phyloP scores from a whole-genome alignment of 2,888 invertebrate species.

The Nomada lathburiana region DNA sequence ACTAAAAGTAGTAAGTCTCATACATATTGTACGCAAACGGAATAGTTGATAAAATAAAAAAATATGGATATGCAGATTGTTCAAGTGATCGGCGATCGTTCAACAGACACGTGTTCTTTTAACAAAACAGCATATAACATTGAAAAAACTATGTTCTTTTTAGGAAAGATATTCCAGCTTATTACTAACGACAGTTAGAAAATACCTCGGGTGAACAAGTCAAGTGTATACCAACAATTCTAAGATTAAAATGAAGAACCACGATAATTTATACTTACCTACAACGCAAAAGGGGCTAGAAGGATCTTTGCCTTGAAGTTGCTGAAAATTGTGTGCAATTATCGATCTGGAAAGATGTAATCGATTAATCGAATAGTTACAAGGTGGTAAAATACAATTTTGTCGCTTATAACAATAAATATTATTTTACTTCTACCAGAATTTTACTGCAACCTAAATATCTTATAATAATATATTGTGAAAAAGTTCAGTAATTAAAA shows the following conservation, averaged over 20 bases:
- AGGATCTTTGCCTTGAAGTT: slow-evolving; percentile 23
- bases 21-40: not conserved
- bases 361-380: slow-evolving; percentile 17
- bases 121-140: not conserved
- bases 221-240: not conserved
- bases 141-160: not conserved
- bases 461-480: not conserved
- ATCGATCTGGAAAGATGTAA: slow-evolving; percentile 7
- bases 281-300: slow-evolving; percentile 5
- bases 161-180: not conserved
- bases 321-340: not conserved
- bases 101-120: slow-evolving; percentile 33
- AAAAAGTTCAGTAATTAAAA: not conserved
- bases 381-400: not conserved
- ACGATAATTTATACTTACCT: not conserved
- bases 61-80: not conserved
- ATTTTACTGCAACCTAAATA: not conserved
- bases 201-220: not conserved
- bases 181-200: not conserved
- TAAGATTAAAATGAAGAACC: not conserved
- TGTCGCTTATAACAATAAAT: slow-evolving; percentile 5
- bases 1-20: not conserved
- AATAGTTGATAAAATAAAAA: not conserved
- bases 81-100: not conserved
- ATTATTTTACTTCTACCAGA: not conserved